A percentile compares a stretch with the other conserved stretches of the same genome.
phyloP scores from a whole-genome alignment of 2,797 vertebrate genomes.

The Tenualosa ilisha region DNA sequence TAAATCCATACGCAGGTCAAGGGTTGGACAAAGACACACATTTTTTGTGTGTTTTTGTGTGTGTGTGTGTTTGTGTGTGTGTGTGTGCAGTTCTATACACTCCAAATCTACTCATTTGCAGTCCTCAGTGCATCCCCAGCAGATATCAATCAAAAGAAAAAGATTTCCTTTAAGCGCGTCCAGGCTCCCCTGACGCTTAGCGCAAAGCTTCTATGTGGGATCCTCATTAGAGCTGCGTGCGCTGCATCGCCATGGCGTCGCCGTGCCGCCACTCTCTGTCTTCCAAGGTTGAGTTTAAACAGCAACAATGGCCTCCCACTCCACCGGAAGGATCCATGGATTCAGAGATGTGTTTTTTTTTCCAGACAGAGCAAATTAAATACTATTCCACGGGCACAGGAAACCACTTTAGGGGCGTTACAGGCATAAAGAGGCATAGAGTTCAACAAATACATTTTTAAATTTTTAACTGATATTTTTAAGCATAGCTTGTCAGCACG shows the following conservation, averaged over 20 bases:
- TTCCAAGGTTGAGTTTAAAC: not conserved
- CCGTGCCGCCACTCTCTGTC: not conserved
- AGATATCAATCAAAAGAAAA: not conserved
- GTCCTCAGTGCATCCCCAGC: not conserved
- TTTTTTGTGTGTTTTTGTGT: not conserved
- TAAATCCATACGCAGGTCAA: conserved; percentile 1
- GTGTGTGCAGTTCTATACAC: not conserved
- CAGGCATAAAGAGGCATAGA: not conserved
- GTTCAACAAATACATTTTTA: not conserved
- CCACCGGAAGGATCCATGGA: not conserved
- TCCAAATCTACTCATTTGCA: conserved; percentile 14
- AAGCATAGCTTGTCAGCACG: not conserved
- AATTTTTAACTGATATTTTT: not conserved
- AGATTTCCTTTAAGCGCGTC: conserved; percentile 11
- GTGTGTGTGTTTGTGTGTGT: not conserved
- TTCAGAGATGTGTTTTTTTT: not conserved
- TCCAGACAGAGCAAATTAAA: not conserved
- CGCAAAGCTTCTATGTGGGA: not conserved
- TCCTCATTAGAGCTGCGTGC: not conserved
- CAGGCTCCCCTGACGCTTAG: not conserved
- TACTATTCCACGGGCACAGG: not conserved
- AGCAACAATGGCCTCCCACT: not conserved
- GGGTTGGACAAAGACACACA: not conserved
- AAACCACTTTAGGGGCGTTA: not conserved
- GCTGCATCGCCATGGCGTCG: not conserved